phyloP scores from a whole-genome alignment of 2,113 vertebrate species.

The Eira barbara region DNA sequence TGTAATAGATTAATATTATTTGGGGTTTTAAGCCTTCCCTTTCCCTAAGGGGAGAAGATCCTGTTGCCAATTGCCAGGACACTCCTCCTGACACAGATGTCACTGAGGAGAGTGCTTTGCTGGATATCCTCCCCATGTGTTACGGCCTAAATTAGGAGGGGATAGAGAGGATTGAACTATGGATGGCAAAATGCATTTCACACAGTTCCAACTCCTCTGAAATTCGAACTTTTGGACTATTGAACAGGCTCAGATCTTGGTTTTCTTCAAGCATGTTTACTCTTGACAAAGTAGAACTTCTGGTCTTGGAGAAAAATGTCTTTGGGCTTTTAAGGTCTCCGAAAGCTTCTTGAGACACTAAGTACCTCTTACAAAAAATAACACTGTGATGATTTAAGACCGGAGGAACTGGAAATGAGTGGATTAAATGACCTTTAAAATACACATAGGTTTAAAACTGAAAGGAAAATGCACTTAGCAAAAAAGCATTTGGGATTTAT shows the following conservation, averaged over 20 bases:
- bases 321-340: conserved; percentile 61
- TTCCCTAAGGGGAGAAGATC: conserved; percentile 1
- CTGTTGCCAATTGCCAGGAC: conserved; percentile 25
- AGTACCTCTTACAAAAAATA: conserved; percentile 72
- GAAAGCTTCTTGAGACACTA: conserved; percentile 70
- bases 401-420: conserved; percentile 28
- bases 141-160: not conserved
- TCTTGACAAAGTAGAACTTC: conserved; percentile 61
- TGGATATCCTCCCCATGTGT: conserved; percentile 15
- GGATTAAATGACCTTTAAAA: conserved; percentile 75
- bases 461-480: conserved; percentile 66
- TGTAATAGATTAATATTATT: conserved; percentile 67
- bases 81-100: conserved; percentile 59
- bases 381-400: conserved; percentile 63
- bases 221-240: conserved; percentile 46
- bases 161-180: not conserved
- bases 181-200: conserved; percentile 18
- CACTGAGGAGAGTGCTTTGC: not conserved
- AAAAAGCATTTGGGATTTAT: conserved; percentile 64
- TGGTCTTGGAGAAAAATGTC: conserved; percentile 43
- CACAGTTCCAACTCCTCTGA: conserved; percentile 43
- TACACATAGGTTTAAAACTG: conserved; percentile 65
- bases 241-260: not conserved
- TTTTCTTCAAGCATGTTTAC: conserved; percentile 61
- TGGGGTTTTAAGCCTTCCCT: conserved; percentile 41